Evolutionary conservation across 1,140 invertebrate species (phyloP).

Genomic region (Leptinotarsa lineolata): DNA sequence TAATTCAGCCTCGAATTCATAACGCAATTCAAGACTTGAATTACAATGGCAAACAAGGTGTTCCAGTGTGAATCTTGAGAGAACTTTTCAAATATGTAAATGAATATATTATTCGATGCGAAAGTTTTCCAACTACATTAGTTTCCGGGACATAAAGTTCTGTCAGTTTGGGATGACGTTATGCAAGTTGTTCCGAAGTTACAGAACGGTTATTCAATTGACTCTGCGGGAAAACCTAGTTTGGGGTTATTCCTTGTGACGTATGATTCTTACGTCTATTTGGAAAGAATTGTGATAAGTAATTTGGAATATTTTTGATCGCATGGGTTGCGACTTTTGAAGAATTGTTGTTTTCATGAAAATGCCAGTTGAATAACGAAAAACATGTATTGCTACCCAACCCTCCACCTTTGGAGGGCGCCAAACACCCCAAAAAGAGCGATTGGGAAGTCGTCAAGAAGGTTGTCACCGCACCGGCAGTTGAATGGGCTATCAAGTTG

Average conservation of each 20-base stretch:
- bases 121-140: neutral
- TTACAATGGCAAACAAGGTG: neutral
- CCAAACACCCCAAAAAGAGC: too few species aligned
- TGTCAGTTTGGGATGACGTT: neutral
- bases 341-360: too few species aligned
- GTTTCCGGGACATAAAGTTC: neutral
- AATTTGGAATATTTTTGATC: too few species aligned
- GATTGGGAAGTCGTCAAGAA: too few species aligned
- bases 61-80: neutral
- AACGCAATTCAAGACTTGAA: neutral
- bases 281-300: too few species aligned
- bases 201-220: neutral
- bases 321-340: too few species aligned
- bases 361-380: too few species aligned
- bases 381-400: too few species aligned
- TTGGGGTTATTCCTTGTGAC: neutral
- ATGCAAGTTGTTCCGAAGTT: conserved; percentile 6
- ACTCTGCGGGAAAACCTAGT: neutral
- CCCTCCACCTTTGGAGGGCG: too few species aligned
- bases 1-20: neutral
- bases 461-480: too few species aligned
- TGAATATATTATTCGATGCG: neutral
- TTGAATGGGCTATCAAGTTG: too few species aligned
- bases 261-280: neutral
- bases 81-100: neutral